Evolutionary conservation across 2,888 invertebrate genomes (phyloP).

Genomic region (Meloe dianella): DNA sequence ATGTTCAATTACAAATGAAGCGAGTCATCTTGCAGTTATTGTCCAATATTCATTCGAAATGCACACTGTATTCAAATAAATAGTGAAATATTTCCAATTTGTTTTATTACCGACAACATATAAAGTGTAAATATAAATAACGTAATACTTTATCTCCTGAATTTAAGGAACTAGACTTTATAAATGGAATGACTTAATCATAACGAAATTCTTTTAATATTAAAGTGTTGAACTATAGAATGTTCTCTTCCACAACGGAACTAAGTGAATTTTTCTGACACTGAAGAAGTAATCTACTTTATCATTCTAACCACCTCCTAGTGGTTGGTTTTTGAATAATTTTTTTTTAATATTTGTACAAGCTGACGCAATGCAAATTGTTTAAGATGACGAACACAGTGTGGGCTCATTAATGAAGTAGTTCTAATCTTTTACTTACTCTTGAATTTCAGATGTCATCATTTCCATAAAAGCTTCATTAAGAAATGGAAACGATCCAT

Average conservation of each 20-base stretch:
- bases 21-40: too few relatives aligned
- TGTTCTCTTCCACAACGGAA: not conserved
- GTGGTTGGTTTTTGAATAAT: not conserved
- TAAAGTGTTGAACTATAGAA: not conserved
- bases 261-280: constrained; percentile 1
- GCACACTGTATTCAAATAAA: too few relatives aligned
- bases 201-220: not conserved
- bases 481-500: constrained; percentile 35
- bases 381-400: constrained; percentile 9
- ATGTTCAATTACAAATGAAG: too few relatives aligned
- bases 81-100: too few relatives aligned
- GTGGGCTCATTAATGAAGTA: constrained; percentile 30
- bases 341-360: constrained; percentile 30
- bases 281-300: constrained; percentile 15
- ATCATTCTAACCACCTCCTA: constrained; percentile 14
- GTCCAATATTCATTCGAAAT: too few relatives aligned
- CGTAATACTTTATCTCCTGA: not conserved
- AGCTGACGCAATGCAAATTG: constrained; percentile 32
- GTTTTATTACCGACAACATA: not conserved
- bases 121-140: not conserved
- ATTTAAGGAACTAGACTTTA: not conserved
- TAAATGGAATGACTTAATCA: not conserved
- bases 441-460: constrained; percentile 33
- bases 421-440: constrained; percentile 31
- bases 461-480: constrained; percentile 37